Evolutionary conservation across 2,888 invertebrate species (phyloP), one percentile per base, ranked within the genome.

Genomic region (Acanthoscelides obtectus): DNA sequence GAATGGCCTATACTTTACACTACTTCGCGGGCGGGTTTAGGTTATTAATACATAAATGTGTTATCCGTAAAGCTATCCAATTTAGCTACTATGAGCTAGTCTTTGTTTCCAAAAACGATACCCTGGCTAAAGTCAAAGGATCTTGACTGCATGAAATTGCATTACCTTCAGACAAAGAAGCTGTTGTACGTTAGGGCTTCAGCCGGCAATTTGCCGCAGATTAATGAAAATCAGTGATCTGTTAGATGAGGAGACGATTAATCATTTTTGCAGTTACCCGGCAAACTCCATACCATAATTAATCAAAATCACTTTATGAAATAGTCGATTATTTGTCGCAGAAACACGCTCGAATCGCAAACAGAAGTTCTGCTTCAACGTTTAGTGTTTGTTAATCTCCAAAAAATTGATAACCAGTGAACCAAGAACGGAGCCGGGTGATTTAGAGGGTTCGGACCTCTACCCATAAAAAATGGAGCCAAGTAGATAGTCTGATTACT

Each of bases 201-300:
- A 45, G 12, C 45, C 45, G 45, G 45, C 67, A 22, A 67, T 17
- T 79, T 80, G 80, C 80, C 77, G 78, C 79, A 81, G 81, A 82
- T 82, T 83, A 83, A 83, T 83, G 82, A 82, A 83, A 83, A 83
- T 82, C 82, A 82, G 77, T 80, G 82, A 81, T 83, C 82, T 82
- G 82, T 80, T 81, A 81, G 81, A 83, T 83, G 81, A 81, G 81
- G 73, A 76, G 75, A 80, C 81, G 81, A 83, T 84, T 83, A 84
- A 83, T 84, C 83, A 83, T 78, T 77, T 77, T 75, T 76, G 75
- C 72, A 77, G 73, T 76, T 75, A 70, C 67, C 67, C 22, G 69
- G 71, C 74, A 72, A 76, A 73, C 73, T 74, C 71, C 45, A 70
- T 68, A 67, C 45, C 66, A 72, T 67, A 74, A 76, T 77, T 75